Base-by-base conservation (phyloP, 2,797 vertebrate species). In the Propithecus deckenii region DNA sequence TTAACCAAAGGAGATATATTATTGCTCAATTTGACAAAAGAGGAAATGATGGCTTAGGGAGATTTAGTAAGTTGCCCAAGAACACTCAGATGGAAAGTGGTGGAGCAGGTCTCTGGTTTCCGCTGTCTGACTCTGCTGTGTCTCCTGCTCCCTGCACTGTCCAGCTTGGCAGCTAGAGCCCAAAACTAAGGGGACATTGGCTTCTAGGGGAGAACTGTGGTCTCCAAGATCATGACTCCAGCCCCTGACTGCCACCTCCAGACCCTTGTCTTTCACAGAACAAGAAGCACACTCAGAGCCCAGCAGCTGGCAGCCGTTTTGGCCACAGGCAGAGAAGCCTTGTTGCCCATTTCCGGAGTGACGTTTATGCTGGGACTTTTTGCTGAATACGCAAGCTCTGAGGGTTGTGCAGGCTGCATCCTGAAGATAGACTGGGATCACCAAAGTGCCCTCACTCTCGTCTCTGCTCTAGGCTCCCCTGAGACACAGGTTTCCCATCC, bases 21-120 rank as follows among this genome's bases (percentile, higher is more conserved):
- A 50, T 65, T 76, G 52, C 65, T 97, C 55, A 79, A 5, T 67
- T 95, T 96, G 67, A 87, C 46, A 93, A 63, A 91, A 86, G 79
- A 93, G 79, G 75, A 96, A 89, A 86, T 65, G 57, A 75, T 71
- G n/a, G 59, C 55, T 86, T 74, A 83, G 25, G 25, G 30, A 91
- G 76, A 63, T 76, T 96, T 81, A 86, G 32, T 79, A 50, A 89
- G 22, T 57, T 95, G 69, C 86, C 67, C 52, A 76, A 91, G 46
- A 78, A 89, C n/a, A 63, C 38, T 91, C 63, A 89, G 48, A 35
- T 67, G 63, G 89, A 80, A 88, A 48, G 69, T 71, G 63, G 5
- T 83, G 25, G 41, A 41, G 28, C 69, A 81, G 59, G 69, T 74
- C 67, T 96, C 67, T 48, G 46, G 28, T 63, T 35, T 95, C 57